phyloP scores from a whole-genome alignment of 2,888 invertebrate genomes.

The Leucozona laternaria region DNA sequence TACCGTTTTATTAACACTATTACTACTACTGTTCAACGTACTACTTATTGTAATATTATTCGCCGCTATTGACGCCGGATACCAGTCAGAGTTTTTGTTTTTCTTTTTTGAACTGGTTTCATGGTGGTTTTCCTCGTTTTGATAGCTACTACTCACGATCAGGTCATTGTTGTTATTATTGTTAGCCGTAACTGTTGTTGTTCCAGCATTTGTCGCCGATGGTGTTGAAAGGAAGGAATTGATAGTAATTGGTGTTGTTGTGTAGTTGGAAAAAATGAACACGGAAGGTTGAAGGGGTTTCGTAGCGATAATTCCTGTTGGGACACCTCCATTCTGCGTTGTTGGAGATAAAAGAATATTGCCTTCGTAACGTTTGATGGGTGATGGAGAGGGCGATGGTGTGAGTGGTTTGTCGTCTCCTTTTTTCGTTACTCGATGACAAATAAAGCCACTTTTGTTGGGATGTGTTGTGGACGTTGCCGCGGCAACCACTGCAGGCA shows the following conservation, averaged over 20 bases:
- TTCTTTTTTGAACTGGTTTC: constrained; percentile 60
- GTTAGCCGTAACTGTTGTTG: constrained; percentile 66
- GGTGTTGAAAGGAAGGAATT: constrained; percentile 49
- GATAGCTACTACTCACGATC: constrained; percentile 75
- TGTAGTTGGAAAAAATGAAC: constrained; percentile 82
- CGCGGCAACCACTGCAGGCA: constrained; percentile 49
- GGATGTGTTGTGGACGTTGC: constrained; percentile 65
- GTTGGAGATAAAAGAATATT: constrained; percentile 76
- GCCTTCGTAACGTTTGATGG: constrained; percentile 68
- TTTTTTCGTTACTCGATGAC: background rate
- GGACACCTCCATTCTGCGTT: constrained; percentile 48
- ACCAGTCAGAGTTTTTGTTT: constrained; percentile 74
- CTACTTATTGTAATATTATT: constrained; percentile 71
- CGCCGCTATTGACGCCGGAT: constrained; percentile 78
- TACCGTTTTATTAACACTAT: constrained; percentile 72
- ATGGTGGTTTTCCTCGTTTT: constrained; percentile 80
- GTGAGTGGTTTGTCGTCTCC: constrained; percentile 10
- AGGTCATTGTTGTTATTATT: constrained; percentile 75
- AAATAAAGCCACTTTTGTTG: constrained; percentile 8
- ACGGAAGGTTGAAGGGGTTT: constrained; percentile 82
- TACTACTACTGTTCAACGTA: constrained; percentile 74
- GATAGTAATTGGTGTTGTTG: constrained; percentile 78
- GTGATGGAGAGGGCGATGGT: background rate
- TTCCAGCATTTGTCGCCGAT: constrained; percentile 64
- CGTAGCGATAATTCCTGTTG: constrained; percentile 76